A percentile compares a stretch with the other conserved stretches of the same genome.
Evolutionary conservation across 2,888 invertebrate genomes (phyloP).

Genomic region (Macropis europaea): DNA sequence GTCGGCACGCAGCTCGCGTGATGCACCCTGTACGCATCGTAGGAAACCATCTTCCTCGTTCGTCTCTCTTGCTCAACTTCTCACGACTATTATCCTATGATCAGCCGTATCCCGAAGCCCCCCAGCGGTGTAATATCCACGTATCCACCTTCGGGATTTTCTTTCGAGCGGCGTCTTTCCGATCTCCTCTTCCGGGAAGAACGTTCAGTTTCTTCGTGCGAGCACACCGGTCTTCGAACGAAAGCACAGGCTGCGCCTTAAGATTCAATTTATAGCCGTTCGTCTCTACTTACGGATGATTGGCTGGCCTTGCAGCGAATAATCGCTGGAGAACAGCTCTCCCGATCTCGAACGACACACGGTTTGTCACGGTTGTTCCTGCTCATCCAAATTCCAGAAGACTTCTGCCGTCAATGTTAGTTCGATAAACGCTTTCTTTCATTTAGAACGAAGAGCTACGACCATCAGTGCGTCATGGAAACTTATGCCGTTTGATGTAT

Average conservation of each 20-base stretch:
- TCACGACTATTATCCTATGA: constrained; percentile 61
- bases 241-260: neutral
- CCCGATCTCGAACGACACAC: no score
- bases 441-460: no score
- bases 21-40: constrained; percentile 7
- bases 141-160: constrained; percentile 50
- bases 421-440: no score
- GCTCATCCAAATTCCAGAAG: no score
- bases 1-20: constrained; percentile 21
- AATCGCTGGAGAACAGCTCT: no score
- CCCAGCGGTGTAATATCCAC: constrained; percentile 51
- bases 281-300: neutral
- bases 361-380: no score
- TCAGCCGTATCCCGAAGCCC: constrained; percentile 55
- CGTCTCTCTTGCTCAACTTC: constrained; percentile 48
- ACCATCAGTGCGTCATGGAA: no score
- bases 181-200: constrained; percentile 47
- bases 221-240: neutral
- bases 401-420: no score
- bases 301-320: neutral
- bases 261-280: constrained; percentile 27
- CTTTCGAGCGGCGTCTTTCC: constrained; percentile 41
- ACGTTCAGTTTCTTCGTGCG: neutral
- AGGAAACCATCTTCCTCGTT: constrained; percentile 32
- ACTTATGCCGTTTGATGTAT: no score